A percentile compares a stretch with the other conserved stretches of the same genome.
phyloP scores from a whole-genome alignment of 2,888 invertebrate species.

The Noctua pronuba region DNA sequence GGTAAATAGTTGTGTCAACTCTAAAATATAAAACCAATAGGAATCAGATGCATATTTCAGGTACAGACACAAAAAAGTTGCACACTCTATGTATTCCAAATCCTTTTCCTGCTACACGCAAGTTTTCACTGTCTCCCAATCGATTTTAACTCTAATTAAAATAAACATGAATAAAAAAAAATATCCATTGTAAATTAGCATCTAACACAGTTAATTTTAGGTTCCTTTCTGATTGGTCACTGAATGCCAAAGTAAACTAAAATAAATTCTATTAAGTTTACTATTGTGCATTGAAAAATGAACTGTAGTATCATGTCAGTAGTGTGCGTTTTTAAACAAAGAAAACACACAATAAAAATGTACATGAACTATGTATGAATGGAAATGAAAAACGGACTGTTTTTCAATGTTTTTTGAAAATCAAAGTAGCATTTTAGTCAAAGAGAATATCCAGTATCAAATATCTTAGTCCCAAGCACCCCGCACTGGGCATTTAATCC shows the following conservation, averaged over 20 bases:
- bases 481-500: background rate
- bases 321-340: background rate
- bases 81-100: background rate
- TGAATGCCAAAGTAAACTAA: background rate
- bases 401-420: background rate
- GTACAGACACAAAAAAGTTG: background rate
- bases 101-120: background rate
- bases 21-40: background rate
- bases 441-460: background rate
- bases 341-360: background rate
- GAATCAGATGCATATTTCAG: background rate
- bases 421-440: no score
- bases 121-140: background rate
- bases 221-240: background rate
- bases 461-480: background rate
- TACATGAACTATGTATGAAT: background rate
- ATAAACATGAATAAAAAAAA: background rate
- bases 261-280: background rate
- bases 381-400: background rate
- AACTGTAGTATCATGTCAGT: background rate
- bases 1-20: background rate
- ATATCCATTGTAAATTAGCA: background rate
- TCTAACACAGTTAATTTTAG: background rate
- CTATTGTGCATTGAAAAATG: conserved; percentile 7
- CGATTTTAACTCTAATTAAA: conserved; percentile 3